Percentiles rank a stretch among this genome's conserved stretches.
phyloP scores from a whole-genome alignment of 2,888 invertebrate species.

The Brachyopa scutellaris region DNA sequence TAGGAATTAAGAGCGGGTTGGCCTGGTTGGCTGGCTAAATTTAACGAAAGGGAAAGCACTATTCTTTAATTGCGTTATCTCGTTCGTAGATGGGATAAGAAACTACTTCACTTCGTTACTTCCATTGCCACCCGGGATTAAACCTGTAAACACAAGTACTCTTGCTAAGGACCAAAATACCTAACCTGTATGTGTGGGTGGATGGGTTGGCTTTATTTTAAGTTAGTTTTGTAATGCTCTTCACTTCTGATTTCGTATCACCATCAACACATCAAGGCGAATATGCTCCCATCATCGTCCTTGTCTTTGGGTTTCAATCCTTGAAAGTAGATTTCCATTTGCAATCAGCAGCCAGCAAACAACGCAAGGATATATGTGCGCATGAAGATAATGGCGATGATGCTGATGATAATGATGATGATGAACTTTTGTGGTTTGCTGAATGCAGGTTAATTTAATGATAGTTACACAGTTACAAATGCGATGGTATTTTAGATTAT shows the following conservation, averaged over 20 bases:
- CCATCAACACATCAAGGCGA: conserved; percentile 47
- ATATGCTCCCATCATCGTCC: conserved; percentile 35
- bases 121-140: conserved; percentile 3
- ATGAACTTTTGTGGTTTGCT: conserved; percentile 52
- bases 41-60: conserved; percentile 33
- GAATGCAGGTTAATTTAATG: conserved; percentile 45
- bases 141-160: conserved; percentile 32
- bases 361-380: not conserved
- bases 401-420: too few species aligned
- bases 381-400: too few species aligned
- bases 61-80: conserved; percentile 66
- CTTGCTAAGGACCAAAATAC: conserved; percentile 32
- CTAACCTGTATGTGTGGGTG: not conserved
- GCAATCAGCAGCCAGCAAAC: not conserved
- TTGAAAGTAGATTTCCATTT: conserved; percentile 40
- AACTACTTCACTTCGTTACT: conserved; percentile 21
- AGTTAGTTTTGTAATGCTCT: conserved; percentile 46
- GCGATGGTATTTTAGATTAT: conserved; percentile 6
- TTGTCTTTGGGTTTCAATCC: conserved; percentile 37
- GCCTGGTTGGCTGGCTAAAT: too few species aligned
- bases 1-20: too few species aligned
- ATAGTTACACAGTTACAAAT: conserved; percentile 46
- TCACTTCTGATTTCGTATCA: conserved; percentile 44
- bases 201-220: conserved; percentile 34
- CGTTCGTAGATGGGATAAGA: conserved; percentile 47